Conservation (phyloP, 1,140 invertebrate genomes). For the Thalassaphorura encarpata region DNA sequence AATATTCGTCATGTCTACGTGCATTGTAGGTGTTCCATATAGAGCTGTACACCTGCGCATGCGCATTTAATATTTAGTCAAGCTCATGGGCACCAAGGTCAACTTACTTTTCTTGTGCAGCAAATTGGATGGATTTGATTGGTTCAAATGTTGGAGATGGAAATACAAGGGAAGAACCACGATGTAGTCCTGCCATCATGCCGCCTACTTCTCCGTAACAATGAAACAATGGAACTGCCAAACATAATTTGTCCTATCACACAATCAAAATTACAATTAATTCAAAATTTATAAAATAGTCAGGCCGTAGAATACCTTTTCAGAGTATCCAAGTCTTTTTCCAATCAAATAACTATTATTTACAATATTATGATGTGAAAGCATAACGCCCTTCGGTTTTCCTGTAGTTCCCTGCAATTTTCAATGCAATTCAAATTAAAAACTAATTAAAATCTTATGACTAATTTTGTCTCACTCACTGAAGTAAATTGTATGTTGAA, state of each 20-base stretch:
- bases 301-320: conserved; percentile 8
- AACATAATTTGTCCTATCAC: conserved; percentile 47
- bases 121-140: conserved; percentile 50
- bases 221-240: conserved; percentile 86
- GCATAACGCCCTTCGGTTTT: conserved; percentile 70
- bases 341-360: conserved; percentile 59
- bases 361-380: conserved; percentile 71
- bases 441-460: no score
- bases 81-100: background rate
- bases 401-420: conserved; percentile 65
- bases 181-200: conserved; percentile 48
- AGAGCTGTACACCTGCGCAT: conserved; percentile 55
- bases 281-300: background rate
- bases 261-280: background rate
- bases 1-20: conserved; percentile 63
- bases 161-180: conserved; percentile 59
- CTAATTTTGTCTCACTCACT: no score
- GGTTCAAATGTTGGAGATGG: conserved; percentile 59
- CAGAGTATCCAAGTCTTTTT: conserved; percentile 5
- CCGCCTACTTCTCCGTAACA: conserved; percentile 72
- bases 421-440: no score
- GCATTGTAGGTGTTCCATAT: conserved; percentile 96
- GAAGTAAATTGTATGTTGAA: conserved; percentile 32
- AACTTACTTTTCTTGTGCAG: conserved; percentile 57
- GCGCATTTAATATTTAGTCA: background rate